Evolutionary conservation across 2,797 vertebrate genomes (phyloP).

Genomic region (Ptychadena robeensis): DNA sequence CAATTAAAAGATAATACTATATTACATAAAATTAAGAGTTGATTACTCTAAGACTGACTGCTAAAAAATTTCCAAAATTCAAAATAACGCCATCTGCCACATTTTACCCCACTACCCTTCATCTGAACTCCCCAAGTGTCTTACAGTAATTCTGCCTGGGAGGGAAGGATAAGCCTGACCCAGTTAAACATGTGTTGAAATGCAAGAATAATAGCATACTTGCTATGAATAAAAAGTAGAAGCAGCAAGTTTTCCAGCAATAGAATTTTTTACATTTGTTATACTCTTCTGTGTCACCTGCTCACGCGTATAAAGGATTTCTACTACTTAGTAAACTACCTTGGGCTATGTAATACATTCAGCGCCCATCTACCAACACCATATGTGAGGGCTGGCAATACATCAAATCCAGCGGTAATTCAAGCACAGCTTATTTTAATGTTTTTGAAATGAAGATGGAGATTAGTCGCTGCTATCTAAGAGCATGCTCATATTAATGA

Average conservation of each 20-base stretch:
- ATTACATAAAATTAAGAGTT: not conserved
- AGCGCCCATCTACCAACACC: slow-evolving; percentile 6
- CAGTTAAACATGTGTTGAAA: not conserved
- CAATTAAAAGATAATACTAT: not conserved
- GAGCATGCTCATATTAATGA: slow-evolving; percentile 45
- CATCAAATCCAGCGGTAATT: slow-evolving; percentile 48
- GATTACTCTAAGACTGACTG: not conserved
- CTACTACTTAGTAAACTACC: slow-evolving; percentile 11
- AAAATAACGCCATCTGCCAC: not conserved
- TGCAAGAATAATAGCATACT: not conserved
- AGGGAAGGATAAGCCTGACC: not conserved
- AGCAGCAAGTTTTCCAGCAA: not conserved
- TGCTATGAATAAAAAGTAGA: not conserved
- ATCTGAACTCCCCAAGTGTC: not conserved
- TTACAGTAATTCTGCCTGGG: not conserved
- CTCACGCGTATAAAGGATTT: slow-evolving; percentile 1
- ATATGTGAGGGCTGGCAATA: slow-evolving; percentile 44
- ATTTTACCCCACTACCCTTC: not conserved
- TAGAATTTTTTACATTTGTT: not conserved
- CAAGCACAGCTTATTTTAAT: slow-evolving; percentile 43
- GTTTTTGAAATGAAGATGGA: slow-evolving; percentile 52
- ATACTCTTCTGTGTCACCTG: slow-evolving; percentile 3
- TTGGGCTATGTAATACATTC: slow-evolving; percentile 15
- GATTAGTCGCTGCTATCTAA: slow-evolving; percentile 46
- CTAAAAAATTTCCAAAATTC: not conserved